Conservation (phyloP, 1,140 invertebrate species). For the Belonocnema kinseyi region DNA sequence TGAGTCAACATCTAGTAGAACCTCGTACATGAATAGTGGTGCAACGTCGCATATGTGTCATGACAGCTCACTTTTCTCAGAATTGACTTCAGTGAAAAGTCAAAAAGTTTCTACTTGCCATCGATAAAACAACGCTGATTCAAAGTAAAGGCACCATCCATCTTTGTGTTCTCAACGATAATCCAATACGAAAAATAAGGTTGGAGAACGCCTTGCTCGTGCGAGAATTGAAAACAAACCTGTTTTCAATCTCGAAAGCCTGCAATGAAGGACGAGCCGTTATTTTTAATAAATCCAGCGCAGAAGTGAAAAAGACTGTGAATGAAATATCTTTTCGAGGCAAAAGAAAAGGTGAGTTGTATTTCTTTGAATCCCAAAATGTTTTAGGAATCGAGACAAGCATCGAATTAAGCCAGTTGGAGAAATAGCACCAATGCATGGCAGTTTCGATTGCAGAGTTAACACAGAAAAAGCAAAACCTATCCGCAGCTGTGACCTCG, state of each 20-base stretch:
- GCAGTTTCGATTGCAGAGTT: no score
- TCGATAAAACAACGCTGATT: not conserved
- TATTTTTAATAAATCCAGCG: no score
- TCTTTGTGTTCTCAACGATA: not conserved
- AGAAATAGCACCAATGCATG: no score
- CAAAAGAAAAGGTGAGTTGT: no score
- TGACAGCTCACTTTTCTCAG: not conserved
- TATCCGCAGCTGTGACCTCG: no score
- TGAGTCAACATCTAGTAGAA: not conserved
- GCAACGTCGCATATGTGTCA: slow-evolving; percentile 18
- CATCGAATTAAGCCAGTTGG: no score
- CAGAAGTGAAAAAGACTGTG: no score
- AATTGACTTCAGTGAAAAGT: not conserved
- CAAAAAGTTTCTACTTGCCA: not conserved
- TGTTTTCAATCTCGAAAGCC: not conserved
- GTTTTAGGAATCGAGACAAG: no score
- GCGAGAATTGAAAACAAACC: not conserved
- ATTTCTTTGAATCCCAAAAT: no score
- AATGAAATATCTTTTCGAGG: no score
- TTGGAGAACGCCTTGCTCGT: not conserved
- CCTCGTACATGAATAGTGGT: not conserved
- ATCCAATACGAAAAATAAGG: not conserved
- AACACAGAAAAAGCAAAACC: no score
- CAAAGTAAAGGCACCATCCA: not conserved
- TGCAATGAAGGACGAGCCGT: no score